Base-by-base conservation (phyloP, 2,113 vertebrate genomes). In the Engraulis encrasicolus region DNA sequence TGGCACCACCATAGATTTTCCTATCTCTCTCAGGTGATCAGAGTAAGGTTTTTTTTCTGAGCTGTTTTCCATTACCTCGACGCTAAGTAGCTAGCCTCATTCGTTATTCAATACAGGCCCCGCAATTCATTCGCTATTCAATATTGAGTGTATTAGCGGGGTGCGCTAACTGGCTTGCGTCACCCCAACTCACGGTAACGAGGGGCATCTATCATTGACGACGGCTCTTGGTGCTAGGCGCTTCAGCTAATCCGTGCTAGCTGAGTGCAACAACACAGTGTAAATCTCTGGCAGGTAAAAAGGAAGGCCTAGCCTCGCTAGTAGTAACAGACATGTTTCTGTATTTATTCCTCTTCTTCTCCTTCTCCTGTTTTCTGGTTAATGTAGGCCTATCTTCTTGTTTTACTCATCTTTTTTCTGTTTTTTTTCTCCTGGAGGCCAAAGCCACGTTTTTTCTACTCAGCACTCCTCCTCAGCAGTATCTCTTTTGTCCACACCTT, bases 91-190 rank as follows among this genome's bases (percentile, higher is more conserved):
- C 54, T 58, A 58, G 20, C 54, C 54, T 58, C 40, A 58, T 58
- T 58, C 23, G 54, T 58, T 58, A 58, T 58, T 58, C n/a, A n/a
- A 58, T 45, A 45, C 23, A 58, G 54, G 7, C 19, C 40, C 40
- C n/a, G 54, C 19, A 2, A 23, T 58, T 58, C 54, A 23, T 58
- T n/a, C 23, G 54, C 9, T 58, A 23, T 58, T 58, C 54, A 58
- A 58, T 58, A 58, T 58, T n/a, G n/a, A 58, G 54, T 58, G 54
- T 58, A 58, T 58, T 58, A 58, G 19, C 54, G 5, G 6, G 54
- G 19, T 58, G n/a, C 54, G 54, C 54, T 58, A 58, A 58, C 54
- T 58, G 23, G 54, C 54, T 58, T 58, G 54, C 54, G 54, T 58
- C 54, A 23, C 54, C 54, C 54, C 54, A 19, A 23, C 54, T n/a